These are phyloP conservation scores for Odontocerum albicorne DNA, from an alignment of 2,888 invertebrate species.

Conservation along the genomic window DNA sequence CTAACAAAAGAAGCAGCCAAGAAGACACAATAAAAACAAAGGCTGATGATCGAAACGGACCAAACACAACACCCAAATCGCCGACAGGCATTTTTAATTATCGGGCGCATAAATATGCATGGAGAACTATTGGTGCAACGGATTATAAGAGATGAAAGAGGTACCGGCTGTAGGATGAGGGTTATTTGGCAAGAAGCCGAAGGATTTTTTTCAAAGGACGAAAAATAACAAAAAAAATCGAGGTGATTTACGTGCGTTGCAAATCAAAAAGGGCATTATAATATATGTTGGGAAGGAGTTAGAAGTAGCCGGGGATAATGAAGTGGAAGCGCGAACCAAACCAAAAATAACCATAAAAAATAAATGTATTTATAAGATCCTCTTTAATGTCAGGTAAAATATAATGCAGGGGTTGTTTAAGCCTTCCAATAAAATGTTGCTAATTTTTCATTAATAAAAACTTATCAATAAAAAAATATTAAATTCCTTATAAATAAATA, in stretches of 20 bases:
- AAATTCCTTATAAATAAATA: too few species aligned
- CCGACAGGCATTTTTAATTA: conserved; percentile 34
- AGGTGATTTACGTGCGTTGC: conserved; percentile 22
- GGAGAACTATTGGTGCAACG: conserved; percentile 26
- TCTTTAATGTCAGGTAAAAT: conserved; percentile 22
- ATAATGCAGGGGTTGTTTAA: too few species aligned
- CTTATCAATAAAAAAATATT: too few species aligned
- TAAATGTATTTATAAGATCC: conserved; percentile 1
- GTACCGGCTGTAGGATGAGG: conserved; percentile 24
- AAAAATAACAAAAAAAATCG: conserved; percentile 16
- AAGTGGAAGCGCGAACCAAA: conserved; percentile 18
- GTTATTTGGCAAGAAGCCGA: conserved; percentile 28
- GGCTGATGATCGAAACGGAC: conserved; percentile 26
- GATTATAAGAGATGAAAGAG: conserved; percentile 28
- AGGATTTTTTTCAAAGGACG: conserved; percentile 21
- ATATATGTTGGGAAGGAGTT: conserved; percentile 1
- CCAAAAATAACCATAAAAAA: conserved; percentile 22
- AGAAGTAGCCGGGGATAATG: conserved; percentile 19
- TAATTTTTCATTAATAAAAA: too few species aligned
- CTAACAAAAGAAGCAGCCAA: conserved; percentile 13
- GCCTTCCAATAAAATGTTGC: too few species aligned
- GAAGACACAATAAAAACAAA: conserved; percentile 12
- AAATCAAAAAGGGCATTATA: conserved; percentile 13
- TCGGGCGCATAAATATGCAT: conserved; percentile 33
- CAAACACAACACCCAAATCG: conserved; percentile 32